Conservation (phyloP, 1,140 invertebrate genomes). For the Papilio dardanus region DNA sequence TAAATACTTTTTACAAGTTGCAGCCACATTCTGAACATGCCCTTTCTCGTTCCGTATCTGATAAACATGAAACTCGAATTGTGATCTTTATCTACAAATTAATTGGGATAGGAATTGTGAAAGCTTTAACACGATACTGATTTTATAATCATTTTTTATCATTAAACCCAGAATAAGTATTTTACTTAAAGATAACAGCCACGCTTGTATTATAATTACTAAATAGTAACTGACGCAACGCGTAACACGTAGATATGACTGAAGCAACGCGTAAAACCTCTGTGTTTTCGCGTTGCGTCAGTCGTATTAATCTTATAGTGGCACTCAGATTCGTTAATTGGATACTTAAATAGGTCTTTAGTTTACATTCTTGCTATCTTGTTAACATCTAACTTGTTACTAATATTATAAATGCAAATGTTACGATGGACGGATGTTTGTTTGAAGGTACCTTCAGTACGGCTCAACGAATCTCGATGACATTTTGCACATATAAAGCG, state of each 20-base stretch:
- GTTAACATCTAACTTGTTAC: too few species aligned
- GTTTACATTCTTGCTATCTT: neutral
- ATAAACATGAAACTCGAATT: conserved; percentile 8
- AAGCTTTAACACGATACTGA: conserved; percentile 9
- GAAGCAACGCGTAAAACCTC: too few species aligned
- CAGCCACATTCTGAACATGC: too few species aligned
- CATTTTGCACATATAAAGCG: too few species aligned
- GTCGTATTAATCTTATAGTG: neutral
- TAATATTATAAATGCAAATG: too few species aligned
- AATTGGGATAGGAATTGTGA: conserved; percentile 1
- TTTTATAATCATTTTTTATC: neutral
- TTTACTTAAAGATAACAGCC: neutral
- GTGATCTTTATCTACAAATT: conserved; percentile 10
- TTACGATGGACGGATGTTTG: too few species aligned
- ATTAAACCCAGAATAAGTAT: neutral
- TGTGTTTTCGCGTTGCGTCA: neutral
- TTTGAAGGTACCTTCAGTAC: too few species aligned
- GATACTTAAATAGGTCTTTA: neutral
- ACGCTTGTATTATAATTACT: too few species aligned
- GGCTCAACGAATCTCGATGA: too few species aligned
- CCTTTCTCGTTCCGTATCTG: neutral
- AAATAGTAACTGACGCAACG: too few species aligned
- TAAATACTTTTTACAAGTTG: neutral
- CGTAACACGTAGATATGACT: too few species aligned
- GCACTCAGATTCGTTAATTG: neutral